These are phyloP conservation scores for Caenorhabditis brenneri DNA, from an alignment of 1,140 invertebrate species.

Conservation along the genomic window DNA sequence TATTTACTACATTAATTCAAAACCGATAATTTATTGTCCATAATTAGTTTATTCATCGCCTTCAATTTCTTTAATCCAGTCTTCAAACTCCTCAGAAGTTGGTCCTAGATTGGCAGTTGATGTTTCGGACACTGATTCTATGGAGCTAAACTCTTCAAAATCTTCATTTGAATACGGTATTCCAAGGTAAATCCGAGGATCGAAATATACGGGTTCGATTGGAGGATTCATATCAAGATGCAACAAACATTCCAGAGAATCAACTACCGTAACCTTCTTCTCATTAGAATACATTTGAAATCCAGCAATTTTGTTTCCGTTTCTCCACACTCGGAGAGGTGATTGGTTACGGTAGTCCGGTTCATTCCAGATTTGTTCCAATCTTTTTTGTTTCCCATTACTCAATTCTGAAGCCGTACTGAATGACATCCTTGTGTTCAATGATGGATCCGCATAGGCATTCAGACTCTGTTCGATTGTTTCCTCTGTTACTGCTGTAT, in stretches of 20 bases:
- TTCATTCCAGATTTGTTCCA: neutral
- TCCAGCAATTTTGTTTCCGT: neutral
- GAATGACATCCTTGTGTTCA: neutral
- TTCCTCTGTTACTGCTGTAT: neutral
- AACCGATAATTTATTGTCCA: neutral
- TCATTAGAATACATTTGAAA: constrained; percentile 6
- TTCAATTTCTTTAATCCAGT: neutral
- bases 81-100: neutral
- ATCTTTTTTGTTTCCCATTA: neutral
- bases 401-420: constrained; percentile 3
- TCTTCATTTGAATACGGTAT: neutral
- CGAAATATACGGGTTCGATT: neutral
- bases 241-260: neutral
- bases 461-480: neutral
- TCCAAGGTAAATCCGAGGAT: neutral
- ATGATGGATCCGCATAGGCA: neutral
- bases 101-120: neutral
- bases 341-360: neutral
- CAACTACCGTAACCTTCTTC: neutral
- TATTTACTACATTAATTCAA: no score
- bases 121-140: neutral
- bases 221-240: neutral
- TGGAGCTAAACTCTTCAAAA: neutral
- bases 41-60: neutral
- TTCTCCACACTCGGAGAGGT: neutral